Percentiles rank a stretch among this genome's conserved stretches.
Conservation (phyloP, 1,140 invertebrate species). For the Dendroctonus valens region DNA sequence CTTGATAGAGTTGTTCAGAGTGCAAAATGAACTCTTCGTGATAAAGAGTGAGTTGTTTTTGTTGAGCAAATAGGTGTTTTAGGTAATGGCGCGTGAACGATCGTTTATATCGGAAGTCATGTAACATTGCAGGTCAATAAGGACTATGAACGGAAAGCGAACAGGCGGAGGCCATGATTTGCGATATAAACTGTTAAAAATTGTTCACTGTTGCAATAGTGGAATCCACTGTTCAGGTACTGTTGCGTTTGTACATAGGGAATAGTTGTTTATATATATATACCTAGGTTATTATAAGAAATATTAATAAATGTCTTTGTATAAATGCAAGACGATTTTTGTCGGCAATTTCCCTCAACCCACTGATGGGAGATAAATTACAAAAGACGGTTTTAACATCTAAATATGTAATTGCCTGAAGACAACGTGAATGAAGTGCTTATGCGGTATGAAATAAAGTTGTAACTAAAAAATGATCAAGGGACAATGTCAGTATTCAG, state of each 20-base stretch:
- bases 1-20: not conserved
- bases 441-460: not conserved
- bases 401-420: not conserved
- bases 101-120: not conserved
- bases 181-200: not conserved
- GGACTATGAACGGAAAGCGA: not conserved
- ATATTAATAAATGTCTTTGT: slow-evolving; percentile 50
- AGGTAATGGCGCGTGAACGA: slow-evolving; percentile 12
- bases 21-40: slow-evolving; percentile 41
- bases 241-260: slow-evolving; percentile 48
- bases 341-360: too few species aligned
- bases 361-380: not conserved
- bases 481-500: too few species aligned
- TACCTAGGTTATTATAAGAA: slow-evolving; percentile 48
- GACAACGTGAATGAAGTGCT: not conserved
- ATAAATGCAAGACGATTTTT: slow-evolving; percentile 32
- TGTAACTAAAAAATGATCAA: not conserved
- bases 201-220: not conserved
- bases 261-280: slow-evolving; percentile 49
- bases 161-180: not conserved
- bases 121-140: too few species aligned
- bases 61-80: slow-evolving; percentile 32
- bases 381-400: not conserved
- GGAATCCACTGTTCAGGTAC: slow-evolving; percentile 17
- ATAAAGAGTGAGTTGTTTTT: slow-evolving; percentile 40